A percentile compares a stretch with the other conserved stretches of the same genome.
Evolutionary conservation across 92 coral and sea anemone species (phyloP).

Genomic region (Heliopora coerulea): DNA sequence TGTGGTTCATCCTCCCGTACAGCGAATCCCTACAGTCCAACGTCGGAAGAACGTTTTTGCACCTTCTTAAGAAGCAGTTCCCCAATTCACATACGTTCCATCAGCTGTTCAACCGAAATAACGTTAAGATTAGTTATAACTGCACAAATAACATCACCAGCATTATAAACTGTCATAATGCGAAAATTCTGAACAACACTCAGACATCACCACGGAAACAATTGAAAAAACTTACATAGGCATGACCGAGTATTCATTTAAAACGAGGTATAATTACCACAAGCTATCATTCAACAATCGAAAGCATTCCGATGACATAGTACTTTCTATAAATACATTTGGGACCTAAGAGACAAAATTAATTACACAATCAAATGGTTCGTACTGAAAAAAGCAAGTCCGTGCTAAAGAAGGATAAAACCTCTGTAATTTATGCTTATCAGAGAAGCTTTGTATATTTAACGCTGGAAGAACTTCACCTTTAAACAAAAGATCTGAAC

Average conservation of each 20-base stretch:
- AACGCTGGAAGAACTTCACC: slow-evolving; percentile 32
- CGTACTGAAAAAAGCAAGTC: slow-evolving; percentile 15
- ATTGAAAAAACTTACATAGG: not conserved
- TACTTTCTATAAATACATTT: slow-evolving; percentile 14
- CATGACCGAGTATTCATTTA: slow-evolving; percentile 20
- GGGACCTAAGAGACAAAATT: slow-evolving; percentile 18
- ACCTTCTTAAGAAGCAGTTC: slow-evolving; percentile 35
- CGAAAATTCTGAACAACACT: not conserved
- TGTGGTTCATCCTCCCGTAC: slow-evolving; percentile 41
- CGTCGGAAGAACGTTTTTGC: slow-evolving; percentile 17
- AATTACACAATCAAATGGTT: slow-evolving; percentile 1
- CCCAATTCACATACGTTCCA: slow-evolving; percentile 24
- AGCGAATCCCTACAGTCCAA: slow-evolving; percentile 39
- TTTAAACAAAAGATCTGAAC: slow-evolving; percentile 33
- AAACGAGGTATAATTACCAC: not conserved
- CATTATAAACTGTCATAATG: slow-evolving; percentile 27
- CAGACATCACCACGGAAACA: not conserved
- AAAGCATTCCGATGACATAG: slow-evolving; percentile 23
- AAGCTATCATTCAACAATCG: slow-evolving; percentile 22
- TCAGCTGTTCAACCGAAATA: slow-evolving; percentile 2
- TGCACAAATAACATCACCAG: slow-evolving; percentile 34
- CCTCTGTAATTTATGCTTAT: slow-evolving; percentile 38
- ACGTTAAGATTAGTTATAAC: slow-evolving; percentile 42
- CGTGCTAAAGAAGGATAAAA: slow-evolving; percentile 11
- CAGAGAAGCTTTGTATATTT: slow-evolving; percentile 45